Evolutionary conservation across 2,113 vertebrate genomes (phyloP), one percentile per base, ranked within the genome.

Genomic region (Hippoglossus stenolepis): DNA sequence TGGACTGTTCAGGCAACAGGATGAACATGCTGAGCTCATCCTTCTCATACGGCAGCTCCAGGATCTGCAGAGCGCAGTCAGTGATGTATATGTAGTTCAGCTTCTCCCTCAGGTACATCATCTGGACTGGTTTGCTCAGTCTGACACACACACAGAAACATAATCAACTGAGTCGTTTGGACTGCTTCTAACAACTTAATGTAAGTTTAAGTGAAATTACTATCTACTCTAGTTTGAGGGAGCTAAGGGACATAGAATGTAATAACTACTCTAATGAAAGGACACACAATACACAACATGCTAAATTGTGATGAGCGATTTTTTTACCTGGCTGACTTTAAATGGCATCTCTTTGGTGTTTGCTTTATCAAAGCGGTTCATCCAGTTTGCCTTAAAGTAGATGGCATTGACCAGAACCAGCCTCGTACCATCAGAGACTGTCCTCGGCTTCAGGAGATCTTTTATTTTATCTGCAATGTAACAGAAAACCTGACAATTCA

Each of bases 351-450:
- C 90, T 11, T 79, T 82, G 21, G 97, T 98, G 14, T 93, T 5
- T 0, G 79, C 67, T 58, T 83, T 80, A 31, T 88, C 7, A 82
- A 98, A 99, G 60, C 86, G 88, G 15, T 95, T 83, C 84, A 78
- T 87, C 97, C 97, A 99, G 38, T 87, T 94, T 0, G 95, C 97
- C 86, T 98, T 99, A 90, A 99, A 99, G 90, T 98, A 99, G 87
- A 98, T 94, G 65, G 97, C 97, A 0, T 97, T 98, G 75, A 98
- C 96, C 40, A 99, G 83, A 65, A 96, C 94, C 0, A 99, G 77
- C 77, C 79, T 94, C 2, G 96, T 98, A 31, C 28, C 67, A 65
- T 88, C 6, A 10, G 80, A 81, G 64, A 98, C 87, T 23, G 87
- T 82, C 31, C 95, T 96, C 43, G 89, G 43, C 77, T 94, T 87